Evolutionary conservation across 2,888 invertebrate species (phyloP), one percentile per base, ranked within the genome.

Genomic region (Drosophila histrio): DNA sequence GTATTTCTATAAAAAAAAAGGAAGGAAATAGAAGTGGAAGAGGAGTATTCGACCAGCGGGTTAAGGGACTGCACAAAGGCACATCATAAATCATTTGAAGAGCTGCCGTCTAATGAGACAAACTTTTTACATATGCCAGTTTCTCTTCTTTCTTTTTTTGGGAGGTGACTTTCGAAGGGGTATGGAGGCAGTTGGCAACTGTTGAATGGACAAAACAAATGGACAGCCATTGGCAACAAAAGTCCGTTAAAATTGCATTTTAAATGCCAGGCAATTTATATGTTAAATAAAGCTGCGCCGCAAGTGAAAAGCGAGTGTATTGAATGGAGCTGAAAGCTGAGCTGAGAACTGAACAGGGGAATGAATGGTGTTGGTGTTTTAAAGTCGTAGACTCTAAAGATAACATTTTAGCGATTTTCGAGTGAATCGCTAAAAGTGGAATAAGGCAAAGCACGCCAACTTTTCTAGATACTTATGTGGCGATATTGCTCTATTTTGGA

Each of bases 1-100:
- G 87, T 82, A 88, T 88, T 83, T 69, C 80, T 83, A 88, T 88
- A 81, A 68, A 63, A 53, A n/a, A n/a, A 58, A 57, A 47, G 30
- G 50, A 21, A 54, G 39, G 19, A 22, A 17, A 8, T 49, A 58
- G 52, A 46, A 63, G 47, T 58, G 38, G 47, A 9, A 3, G 50
- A 30, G 21, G n/a, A 26, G 13, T 22, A 11, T 22, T 28, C 38
- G 38, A 36, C 28, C n/a, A 22, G 21, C 38, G 59, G 61, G 65
- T 32, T 73, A 59, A 62, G 60, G 49, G 63, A 28, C 50, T 58
- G 43, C 59, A 54, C 43, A 59, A 58, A 36, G 39, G 46, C 36
- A 61, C 65, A 60, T 62, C 88, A 87, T 81, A 81, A 87, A 81
- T 81, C 81, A 81, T 86, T 82, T 68, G 59, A 64, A 63, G 77